Evolutionary conservation across 1,140 invertebrate genomes (phyloP).

Genomic region (Atta cephalotes): DNA sequence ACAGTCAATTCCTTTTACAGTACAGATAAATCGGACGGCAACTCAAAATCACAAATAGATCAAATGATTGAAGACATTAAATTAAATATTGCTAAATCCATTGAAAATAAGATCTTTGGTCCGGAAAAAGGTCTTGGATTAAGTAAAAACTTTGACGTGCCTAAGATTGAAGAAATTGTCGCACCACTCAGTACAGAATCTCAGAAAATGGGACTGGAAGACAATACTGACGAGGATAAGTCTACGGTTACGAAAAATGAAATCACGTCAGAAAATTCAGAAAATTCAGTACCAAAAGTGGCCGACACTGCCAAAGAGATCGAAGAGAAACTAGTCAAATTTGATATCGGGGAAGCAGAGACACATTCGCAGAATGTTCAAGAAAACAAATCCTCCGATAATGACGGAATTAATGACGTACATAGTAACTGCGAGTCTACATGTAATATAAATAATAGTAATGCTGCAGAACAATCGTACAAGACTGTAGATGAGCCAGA

Average conservation of each 20-base stretch:
- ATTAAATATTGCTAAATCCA: constrained; percentile 82
- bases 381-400: constrained; percentile 61
- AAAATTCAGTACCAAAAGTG: constrained; percentile 84
- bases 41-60: constrained; percentile 81
- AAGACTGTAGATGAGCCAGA: constrained; percentile 8
- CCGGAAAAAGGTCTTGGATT: constrained; percentile 79
- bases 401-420: constrained; percentile 38
- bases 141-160: constrained; percentile 81
- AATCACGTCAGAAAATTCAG: constrained; percentile 76
- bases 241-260: constrained; percentile 77
- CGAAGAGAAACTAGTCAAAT: constrained; percentile 86
- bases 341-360: constrained; percentile 80
- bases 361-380: constrained; percentile 71
- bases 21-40: constrained; percentile 77
- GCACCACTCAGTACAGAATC: constrained; percentile 81
- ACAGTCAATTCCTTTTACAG: constrained; percentile 78
- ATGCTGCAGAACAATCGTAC: constrained; percentile 13
- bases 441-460: constrained; percentile 43
- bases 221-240: constrained; percentile 77
- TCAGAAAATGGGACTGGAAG: constrained; percentile 80
- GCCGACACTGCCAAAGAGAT: constrained; percentile 87
- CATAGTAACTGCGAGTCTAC: constrained; percentile 63
- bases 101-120: constrained; percentile 82
- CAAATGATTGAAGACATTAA: constrained; percentile 85
- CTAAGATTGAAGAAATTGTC: constrained; percentile 83